Conservation (phyloP, 2,113 vertebrate genomes). For the Xenopus tropicalis region UCB_Xtro_10.0 CM004447.2:116172501-116173000, state of each 20-base stretch:
- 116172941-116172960: conserved; percentile 98
- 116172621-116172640: no score
- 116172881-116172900: conserved; percentile 56
- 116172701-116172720: conserved; percentile 90
- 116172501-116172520: no score
- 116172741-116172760: conserved; percentile 79
- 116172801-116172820: conserved; percentile 33
- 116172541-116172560: no score
- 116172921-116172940: conserved; percentile 98
- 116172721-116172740: conserved; percentile 87
- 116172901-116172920: conserved; percentile 85
- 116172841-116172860: conserved; percentile 26
- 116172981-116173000: conserved; percentile 98
- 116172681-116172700: conserved; percentile 73
- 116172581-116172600: no score
- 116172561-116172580: no score
- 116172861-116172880: conserved; percentile 40
- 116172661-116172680: no score
- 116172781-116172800: conserved; percentile 60
- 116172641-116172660: no score
- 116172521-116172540: no score
- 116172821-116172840: conserved; percentile 25
- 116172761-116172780: conserved; percentile 64
- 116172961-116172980: conserved; percentile 97
- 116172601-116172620: no score